Evolutionary conservation across 35 echinoderm and acorn worm genomes (phyloP), one percentile per base, ranked within the genome.

Genomic region (Lytechinus variegatus): DNA sequence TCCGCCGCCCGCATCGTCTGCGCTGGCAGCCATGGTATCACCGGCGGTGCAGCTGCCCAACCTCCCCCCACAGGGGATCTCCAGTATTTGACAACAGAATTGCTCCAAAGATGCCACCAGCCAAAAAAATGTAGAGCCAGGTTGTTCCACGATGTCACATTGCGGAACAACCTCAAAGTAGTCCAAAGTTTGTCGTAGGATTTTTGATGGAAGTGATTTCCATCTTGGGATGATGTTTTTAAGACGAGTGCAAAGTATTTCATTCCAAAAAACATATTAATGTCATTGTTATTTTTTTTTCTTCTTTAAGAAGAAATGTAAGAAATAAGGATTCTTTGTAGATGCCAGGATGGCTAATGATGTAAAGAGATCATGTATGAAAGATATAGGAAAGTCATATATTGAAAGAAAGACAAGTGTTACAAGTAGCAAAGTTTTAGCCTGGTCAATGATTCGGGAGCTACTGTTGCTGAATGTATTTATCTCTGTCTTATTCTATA

Each of bases 1-100:
- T 95, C 97, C 97, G 91, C 98, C 98, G 53, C 66, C 66, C 66
- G 95, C 94, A 52, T 92, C 92, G 28, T 94, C 97, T 53, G 92
- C 95, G 56, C 93, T 96, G 54, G 93, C 97, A 86, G 96, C 96
- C 28, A 96, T 99, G 89, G 94, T 96, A 55, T 95, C 97, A 94
- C 95, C 98, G 24, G 66, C 66, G 93, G 92, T 93, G 16, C 92
- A 33, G 92, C 92, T 99, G 95, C 96, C 97, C 13, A 54, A 94
- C 44, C 86, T 98, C 53, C 97, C 97, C 52, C 87, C 97, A 71
- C 87, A 96, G 9, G 97, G 96, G 52, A 96, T 93, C 92, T 93
- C 92, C 53, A 93, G 92, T 93, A 93, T 93, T 93, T 93, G 92
- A 93, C 92, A 93, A 57, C 27, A 57, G 92, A 93, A 54, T 93